These are phyloP conservation scores for Yponomeuta sedellus DNA, from an alignment of 2,888 invertebrate genomes.

Conservation along the genomic window DNA sequence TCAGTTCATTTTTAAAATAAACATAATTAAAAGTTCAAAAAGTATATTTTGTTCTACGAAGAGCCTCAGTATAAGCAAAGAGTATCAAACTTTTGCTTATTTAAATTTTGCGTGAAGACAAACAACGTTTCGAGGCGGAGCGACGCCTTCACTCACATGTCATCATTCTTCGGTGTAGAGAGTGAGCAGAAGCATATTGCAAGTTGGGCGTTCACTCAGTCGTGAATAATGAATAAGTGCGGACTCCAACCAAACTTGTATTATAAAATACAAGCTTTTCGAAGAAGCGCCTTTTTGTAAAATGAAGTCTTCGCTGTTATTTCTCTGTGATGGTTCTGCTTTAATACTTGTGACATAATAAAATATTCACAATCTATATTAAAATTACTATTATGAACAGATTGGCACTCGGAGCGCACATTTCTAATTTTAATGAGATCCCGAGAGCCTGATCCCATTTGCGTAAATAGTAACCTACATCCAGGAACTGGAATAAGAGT, in stretches of 20 bases:
- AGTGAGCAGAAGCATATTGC: background rate
- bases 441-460: background rate
- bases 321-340: too few relatives aligned
- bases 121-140: background rate
- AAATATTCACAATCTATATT: too few relatives aligned
- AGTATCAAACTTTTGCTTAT: background rate
- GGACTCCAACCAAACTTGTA: too few relatives aligned
- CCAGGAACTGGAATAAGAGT: background rate
- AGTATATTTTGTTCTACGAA: too few relatives aligned
- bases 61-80: background rate
- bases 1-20: too few relatives aligned
- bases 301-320: too few relatives aligned
- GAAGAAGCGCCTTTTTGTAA: too few relatives aligned
- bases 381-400: background rate
- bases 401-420: background rate
- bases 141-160: background rate
- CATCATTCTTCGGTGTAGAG: background rate
- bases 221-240: background rate
- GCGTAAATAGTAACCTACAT: background rate
- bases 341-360: too few relatives aligned
- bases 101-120: background rate
- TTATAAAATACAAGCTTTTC: too few relatives aligned
- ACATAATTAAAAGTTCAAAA: too few relatives aligned
- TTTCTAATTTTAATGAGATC: conserved; percentile 2
- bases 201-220: background rate